Base-by-base conservation (phyloP, 2,113 vertebrate species). In the Elaphurus davidianus region DNA sequence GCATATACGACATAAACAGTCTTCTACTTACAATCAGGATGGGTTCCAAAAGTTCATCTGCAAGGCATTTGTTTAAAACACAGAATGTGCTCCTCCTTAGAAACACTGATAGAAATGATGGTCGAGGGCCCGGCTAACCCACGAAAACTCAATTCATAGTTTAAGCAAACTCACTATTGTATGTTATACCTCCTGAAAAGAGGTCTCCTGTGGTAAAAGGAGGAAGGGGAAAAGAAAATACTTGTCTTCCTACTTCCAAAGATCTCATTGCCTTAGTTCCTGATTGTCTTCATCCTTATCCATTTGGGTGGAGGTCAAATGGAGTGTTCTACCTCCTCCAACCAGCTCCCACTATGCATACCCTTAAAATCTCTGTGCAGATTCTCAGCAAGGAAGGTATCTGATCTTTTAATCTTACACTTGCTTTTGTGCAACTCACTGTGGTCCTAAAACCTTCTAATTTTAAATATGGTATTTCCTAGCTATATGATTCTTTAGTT, bases 1-100 rank as follows among this genome's bases (percentile, higher is more conserved):
- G 7, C 64, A 54, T 57, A 15, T 54, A 14, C 0, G 3, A 28
- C 54, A 54, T 92, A 90, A 98, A 76, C 87, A 88, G 13, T 47
- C 45, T 91, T 45, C 78, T 60, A 15, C 82, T 94, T 85, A 94
- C 57, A 67, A 33, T 94, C 92, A 97, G 96, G 82, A 95, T 27
- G 14, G 57, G 36, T 96, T 97, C 96, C 94, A 95, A 5, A 95
- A 95, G 28, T 89, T 93, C 88, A 79, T 86, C 88, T 87, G 86
- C n/a, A 54, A 98, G 76, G 67, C 93, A 88, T 96, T 91, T 91
- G 91, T 91, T 96, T 97, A 92, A 96, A 79, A 91, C 55, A 85
- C 27, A 47, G 43, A 85, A 43, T 88, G 40, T 67, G 81, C 67
- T 78, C 92, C 36, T 89, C 82, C 76, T 91, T 67, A 93, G 67